A percentile compares a stretch with the other conserved stretches of the same genome.
Conservation (phyloP, 2,888 invertebrate genomes). For the Pocota personata region DNA sequence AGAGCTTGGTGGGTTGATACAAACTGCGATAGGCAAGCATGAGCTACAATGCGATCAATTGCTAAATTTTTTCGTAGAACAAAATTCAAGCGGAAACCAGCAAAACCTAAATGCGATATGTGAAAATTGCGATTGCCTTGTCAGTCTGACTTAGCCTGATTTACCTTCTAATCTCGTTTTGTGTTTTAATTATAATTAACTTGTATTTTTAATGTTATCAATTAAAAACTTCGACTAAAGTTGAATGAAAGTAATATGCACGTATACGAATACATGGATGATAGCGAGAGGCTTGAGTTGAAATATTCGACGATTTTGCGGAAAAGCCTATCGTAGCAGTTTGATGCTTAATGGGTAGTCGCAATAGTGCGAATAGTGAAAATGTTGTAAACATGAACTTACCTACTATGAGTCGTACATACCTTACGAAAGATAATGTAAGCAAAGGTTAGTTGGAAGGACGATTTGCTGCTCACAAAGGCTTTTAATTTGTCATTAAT, state of each 20-base stretch:
- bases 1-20: conserved; percentile 72
- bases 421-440: too few relatives aligned
- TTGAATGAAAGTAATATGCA: background rate
- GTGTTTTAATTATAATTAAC: background rate
- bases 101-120: conserved; percentile 77
- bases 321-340: too few relatives aligned
- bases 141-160: conserved; percentile 68
- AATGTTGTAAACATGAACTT: too few relatives aligned
- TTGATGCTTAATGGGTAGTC: too few relatives aligned
- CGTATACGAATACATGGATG: too few relatives aligned
- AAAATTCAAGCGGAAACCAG: conserved; percentile 34
- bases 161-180: background rate
- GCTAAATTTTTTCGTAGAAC: conserved; percentile 79
- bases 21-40: conserved; percentile 75
- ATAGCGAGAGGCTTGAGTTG: too few relatives aligned
- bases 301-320: too few relatives aligned
- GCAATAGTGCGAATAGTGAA: too few relatives aligned
- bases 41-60: conserved; percentile 76
- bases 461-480: too few relatives aligned
- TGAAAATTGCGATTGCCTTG: conserved; percentile 79
- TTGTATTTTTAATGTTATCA: background rate
- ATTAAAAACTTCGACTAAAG: background rate
- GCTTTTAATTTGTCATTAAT: too few relatives aligned
- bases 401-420: too few relatives aligned
- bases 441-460: too few relatives aligned